Evolutionary conservation across 2,888 invertebrate genomes (phyloP), one percentile per base, ranked within the genome.

Genomic region (Nomada fucata): DNA sequence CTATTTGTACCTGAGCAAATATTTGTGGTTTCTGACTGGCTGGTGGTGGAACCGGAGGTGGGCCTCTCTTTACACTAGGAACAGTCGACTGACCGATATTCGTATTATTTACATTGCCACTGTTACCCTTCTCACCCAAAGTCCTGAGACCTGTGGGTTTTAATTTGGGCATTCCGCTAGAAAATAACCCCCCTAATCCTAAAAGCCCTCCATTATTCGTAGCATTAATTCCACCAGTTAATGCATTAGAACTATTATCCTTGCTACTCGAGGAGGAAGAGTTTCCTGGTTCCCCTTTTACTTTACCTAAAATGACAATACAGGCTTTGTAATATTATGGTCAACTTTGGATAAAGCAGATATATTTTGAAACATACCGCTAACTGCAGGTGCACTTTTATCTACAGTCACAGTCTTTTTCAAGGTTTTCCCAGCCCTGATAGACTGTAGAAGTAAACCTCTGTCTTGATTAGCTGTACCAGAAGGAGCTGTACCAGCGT

Each of bases 351-450:
- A 23, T 3, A 11, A 11, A 57, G 26, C 0, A 0, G 13, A 15
- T 5, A n/a, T 36, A n/a, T 0, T n/a, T 52, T 23, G 9, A 11
- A 47, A 79, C 68, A 3, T 95, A 94, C 97, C 97, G 88, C 96
- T 94, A 87, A 98, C 94, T 68, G 95, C 93, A 0, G 98, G 98
- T 70, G 96, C 96, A 95, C 98, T 98, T 94, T 97, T 97, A 93
- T 98, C 98, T 90, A 97, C 96, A n/a, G 98, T 98, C 0, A 96
- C 96, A 72, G 98, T 95, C 94, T 98, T 98, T 94, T 97, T 98
- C 86, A 98, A 94, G 90, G 95, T 95, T 70, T 96, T 94, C 76
- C 98, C 98, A 93, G 96, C 96, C 89, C 97, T 96, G 90, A 98
- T 98, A 15, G 97, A 97, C 91, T 96, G 96, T 60, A 98, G 94